These are phyloP conservation scores for Zapus hudsonius DNA, from an alignment of 2,113 vertebrate species.

Conservation along the genomic window DNA sequence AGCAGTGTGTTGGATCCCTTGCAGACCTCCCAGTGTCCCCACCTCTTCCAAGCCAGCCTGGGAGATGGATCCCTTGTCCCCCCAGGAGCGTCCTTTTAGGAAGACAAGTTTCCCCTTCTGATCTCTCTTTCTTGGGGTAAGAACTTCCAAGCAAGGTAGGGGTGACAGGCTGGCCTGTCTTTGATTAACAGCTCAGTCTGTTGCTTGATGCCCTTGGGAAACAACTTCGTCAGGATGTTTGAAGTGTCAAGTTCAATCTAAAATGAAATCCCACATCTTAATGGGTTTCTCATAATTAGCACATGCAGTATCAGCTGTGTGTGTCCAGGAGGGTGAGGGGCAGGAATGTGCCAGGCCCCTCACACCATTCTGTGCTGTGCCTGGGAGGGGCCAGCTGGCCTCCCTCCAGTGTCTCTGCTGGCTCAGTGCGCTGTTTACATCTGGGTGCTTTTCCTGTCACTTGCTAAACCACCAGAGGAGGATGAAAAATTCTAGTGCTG, in stretches of 20 bases:
- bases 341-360: neutral
- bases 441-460: constrained; percentile 41
- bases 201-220: neutral
- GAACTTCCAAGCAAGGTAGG: neutral
- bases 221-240: neutral
- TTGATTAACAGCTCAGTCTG: neutral
- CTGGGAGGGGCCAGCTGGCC: neutral
- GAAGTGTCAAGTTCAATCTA: neutral
- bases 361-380: neutral
- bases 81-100: neutral
- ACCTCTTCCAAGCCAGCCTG: neutral
- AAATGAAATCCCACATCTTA: neutral
- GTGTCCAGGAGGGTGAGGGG: neutral
- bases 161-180: neutral
- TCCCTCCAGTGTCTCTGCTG: neutral
- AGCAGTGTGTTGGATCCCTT: no score
- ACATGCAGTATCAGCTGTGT: neutral
- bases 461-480: constrained; percentile 56
- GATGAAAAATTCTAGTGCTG: neutral
- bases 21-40: neutral
- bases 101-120: neutral
- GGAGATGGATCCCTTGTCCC: no score
- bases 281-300: neutral
- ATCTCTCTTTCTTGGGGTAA: neutral
- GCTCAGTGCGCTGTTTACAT: neutral